Conservation (phyloP, 2,113 vertebrate species). For the Phocoena phocoena region DNA sequence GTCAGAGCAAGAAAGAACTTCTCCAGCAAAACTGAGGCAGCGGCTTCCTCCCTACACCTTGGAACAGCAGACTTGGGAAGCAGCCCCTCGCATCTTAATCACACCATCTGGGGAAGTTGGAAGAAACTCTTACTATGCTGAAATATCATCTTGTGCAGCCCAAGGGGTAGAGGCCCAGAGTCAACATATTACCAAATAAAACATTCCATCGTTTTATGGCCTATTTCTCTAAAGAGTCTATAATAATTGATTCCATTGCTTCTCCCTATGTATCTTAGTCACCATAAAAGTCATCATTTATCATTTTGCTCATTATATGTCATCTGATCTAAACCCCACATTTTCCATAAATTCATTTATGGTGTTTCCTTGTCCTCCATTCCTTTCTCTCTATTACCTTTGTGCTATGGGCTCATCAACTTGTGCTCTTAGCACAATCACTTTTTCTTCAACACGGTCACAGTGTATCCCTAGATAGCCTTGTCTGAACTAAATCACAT, state of each 20-base stretch:
- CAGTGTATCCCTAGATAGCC: not conserved
- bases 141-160: not conserved
- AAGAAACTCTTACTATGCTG: not conserved
- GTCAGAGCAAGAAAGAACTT: not conserved
- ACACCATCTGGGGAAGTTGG: fast-evolving
- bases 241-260: not conserved
- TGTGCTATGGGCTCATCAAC: not conserved
- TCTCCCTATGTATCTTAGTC: not conserved
- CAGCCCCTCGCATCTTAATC: not conserved
- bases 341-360: not conserved
- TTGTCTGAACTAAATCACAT: not conserved
- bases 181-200: not conserved
- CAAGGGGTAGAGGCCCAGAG: not conserved
- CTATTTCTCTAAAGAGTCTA: not conserved
- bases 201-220: not conserved
- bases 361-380: not conserved
- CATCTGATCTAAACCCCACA: not conserved
- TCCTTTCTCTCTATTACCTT: not conserved
- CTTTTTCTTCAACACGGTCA: not conserved
- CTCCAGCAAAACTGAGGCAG: not conserved
- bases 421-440: not conserved
- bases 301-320: not conserved
- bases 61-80: fast-evolving
- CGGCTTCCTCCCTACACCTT: not conserved
- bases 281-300: not conserved